Evolutionary conservation across 2,113 vertebrate species (phyloP).

Genomic region (Chionomys nivalis): DNA sequence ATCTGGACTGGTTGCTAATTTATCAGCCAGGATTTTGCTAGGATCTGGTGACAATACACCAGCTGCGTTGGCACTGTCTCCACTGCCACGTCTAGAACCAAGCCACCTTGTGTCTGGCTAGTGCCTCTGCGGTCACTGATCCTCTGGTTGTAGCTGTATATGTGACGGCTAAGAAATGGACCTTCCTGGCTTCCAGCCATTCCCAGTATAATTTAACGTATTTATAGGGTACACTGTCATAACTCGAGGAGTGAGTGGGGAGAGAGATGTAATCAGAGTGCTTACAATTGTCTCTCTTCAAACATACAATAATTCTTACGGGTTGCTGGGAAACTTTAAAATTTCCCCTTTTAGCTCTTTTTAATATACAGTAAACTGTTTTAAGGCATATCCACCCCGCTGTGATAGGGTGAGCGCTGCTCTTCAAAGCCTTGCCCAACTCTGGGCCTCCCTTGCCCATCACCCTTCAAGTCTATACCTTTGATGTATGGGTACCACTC

Average conservation of each 20-base stretch:
- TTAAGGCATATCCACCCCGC: neutral
- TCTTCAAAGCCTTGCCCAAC: neutral
- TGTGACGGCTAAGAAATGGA: neutral
- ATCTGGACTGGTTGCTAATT: neutral
- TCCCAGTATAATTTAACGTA: neutral
- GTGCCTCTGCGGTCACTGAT: accelerated
- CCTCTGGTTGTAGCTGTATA: neutral
- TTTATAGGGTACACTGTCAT: neutral
- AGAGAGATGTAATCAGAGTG: neutral
- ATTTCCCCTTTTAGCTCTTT: neutral
- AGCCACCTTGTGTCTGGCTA: neutral
- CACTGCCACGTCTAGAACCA: neutral
- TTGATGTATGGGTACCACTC: accelerated
- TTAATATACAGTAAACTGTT: neutral
- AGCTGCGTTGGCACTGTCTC: accelerated
- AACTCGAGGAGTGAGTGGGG: neutral
- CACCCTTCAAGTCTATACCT: neutral
- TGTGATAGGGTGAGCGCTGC: neutral
- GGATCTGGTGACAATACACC: neutral
- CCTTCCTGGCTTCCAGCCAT: neutral
- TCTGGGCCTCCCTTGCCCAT: neutral
- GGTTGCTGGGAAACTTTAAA: neutral
- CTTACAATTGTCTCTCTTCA: neutral
- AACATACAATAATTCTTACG: neutral
- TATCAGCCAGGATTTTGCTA: neutral